Base-by-base conservation (phyloP, 2,888 invertebrate genomes). In the Hirtodrosophila histrioides region DNA sequence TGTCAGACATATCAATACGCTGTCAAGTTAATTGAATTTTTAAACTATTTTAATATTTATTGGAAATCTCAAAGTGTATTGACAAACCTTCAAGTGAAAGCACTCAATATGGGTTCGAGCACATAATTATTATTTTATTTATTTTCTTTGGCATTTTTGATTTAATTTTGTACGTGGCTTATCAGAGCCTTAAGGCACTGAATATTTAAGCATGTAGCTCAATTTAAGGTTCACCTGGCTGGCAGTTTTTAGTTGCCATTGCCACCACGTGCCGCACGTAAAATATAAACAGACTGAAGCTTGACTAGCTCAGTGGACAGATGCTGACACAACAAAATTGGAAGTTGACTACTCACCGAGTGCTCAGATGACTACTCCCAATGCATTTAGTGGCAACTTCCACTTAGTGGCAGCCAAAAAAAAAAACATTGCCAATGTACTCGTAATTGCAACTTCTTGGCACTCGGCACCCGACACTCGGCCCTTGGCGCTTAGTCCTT, bases 241-340 rank as follows among this genome's bases (percentile, higher is more conserved):
- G 43, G 12, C 53, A 53, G 3, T 23, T n/a, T 9, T 11, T 36
- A 46, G 40, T 36, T 49, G 48, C 39, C 4, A 63, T 33, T 54
- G 66, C 45, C 40, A 40, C 51, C 39, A 55, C 60, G 63, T 57
- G 69, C 54, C 29, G 40, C 68, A 63, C 69, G 69, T 72, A 56
- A 61, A 43, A 61, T 41, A 68, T 56, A 55, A 65, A 53, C 43
- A 62, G 51, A 5, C 24, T 6, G 29, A 7, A 31, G 48, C 17
- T 17, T 17, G n/a, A 44, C 35, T 39, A 24, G 23, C 50, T 48
- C 12, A 24, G 41, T 36, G 24, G 17, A 55, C 50, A 36, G 12
- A n/a, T 60, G 73, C 74, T 73, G 73, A 73, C 65, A 55, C 62
- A 56, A 65, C 65, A 65, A 74, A 74, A 64, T 64, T 43, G 39